Conservation (phyloP, 2,113 vertebrate genomes). For the Mastomys coucha region DNA sequence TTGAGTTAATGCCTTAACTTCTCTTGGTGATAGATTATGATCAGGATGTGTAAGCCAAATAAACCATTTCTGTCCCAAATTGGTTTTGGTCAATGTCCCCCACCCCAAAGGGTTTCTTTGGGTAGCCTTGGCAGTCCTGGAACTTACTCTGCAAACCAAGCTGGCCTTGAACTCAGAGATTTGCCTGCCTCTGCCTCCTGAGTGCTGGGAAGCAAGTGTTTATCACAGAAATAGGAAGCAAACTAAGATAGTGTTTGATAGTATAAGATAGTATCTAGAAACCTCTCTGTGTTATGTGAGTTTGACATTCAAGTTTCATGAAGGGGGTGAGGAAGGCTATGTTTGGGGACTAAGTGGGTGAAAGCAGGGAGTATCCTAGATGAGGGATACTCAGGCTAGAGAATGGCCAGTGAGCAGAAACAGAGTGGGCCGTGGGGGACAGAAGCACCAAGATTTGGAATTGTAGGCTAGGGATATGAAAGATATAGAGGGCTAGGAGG, state of each 20-base stretch:
- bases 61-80: not conserved
- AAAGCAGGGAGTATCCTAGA: not conserved
- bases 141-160: not conserved
- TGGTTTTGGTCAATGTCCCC: not conserved
- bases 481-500: too few relatives aligned
- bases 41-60: not conserved
- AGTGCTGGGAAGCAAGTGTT: not conserved
- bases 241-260: not conserved
- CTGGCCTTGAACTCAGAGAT: not conserved
- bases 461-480: not conserved
- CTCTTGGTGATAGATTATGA: not conserved
- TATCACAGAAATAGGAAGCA: not conserved
- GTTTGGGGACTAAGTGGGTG: accelerated
- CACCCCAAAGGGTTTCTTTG: not conserved
- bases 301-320: not conserved
- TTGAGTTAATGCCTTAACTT: not conserved
- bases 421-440: accelerated
- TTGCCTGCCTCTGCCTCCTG: not conserved
- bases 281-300: not conserved
- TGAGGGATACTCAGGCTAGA: not conserved
- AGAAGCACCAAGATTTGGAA: not conserved
- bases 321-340: not conserved
- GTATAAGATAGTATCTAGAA: not conserved
- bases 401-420: not conserved
- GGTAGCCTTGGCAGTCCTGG: not conserved